These are phyloP conservation scores for Sylvicapra grimmia DNA, from an alignment of 2,113 vertebrate genomes.

Conservation along the genomic window DNA sequence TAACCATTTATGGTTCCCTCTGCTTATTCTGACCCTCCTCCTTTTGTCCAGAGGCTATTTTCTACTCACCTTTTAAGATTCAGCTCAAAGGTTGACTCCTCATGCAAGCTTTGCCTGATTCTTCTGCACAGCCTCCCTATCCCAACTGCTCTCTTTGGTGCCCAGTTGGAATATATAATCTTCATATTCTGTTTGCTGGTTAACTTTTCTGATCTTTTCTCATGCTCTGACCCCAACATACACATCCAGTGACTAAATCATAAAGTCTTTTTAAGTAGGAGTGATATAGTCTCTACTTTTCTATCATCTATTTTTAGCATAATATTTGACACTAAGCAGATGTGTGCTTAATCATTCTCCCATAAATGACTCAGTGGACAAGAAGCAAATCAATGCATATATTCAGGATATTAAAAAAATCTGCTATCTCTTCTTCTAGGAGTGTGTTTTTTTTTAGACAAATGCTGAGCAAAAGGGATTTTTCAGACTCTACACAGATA, in stretches of 20 bases:
- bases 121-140: not conserved
- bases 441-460: not conserved
- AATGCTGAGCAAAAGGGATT: slow-evolving; percentile 32
- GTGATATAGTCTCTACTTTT: not conserved
- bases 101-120: not conserved
- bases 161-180: not conserved
- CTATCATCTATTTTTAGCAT: not conserved
- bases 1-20: not conserved
- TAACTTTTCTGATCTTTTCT: not conserved
- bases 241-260: not conserved
- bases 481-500: slow-evolving; percentile 5
- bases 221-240: not conserved
- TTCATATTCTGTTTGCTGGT: not conserved
- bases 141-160: not conserved
- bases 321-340: not conserved
- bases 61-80: not conserved
- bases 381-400: not conserved
- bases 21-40: not conserved
- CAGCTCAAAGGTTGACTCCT: not conserved
- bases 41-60: not conserved
- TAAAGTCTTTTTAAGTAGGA: not conserved
- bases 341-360: not conserved
- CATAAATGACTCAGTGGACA: not conserved
- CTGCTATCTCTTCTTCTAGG: not conserved
- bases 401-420: not conserved